Evolutionary conservation across 2,797 vertebrate species (phyloP), one percentile per base, ranked within the genome.

Genomic region (Crossoptilon crossoptilon): DNA sequence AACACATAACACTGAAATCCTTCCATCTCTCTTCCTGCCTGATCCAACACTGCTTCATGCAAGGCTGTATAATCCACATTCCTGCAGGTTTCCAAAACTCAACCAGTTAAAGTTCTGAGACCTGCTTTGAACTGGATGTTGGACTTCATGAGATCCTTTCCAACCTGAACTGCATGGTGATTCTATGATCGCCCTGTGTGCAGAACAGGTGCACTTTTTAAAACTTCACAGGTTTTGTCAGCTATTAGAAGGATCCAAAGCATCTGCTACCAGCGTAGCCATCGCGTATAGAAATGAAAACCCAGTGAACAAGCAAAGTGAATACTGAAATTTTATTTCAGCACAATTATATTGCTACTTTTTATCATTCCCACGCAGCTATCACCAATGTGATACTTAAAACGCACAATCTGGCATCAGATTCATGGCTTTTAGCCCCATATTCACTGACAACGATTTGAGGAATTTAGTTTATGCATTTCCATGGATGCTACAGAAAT

Each of bases 1-100:
- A 79, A 37, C 14, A 35, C 0, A 0, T 74, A 33, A 37, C 3
- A 13, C 24, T 53, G 10, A 7, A 64, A 46, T 24, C 33, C 39
- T 62, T 43, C 59, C 84, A 87, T 4, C 43, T 14, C 31, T 66
- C 15, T 26, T 51, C 31, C 70, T 51, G 4, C 56, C 58, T 89
- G 69, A 26, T 18, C 88, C 62, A 46, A 4, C 26, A 8, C 27
- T 17, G 5, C 3, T 26, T 1, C 16, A 2, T 6, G 5, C 39
- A 6, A 78, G 26, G 26, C 18, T 44, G 35, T n/a, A 39, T 49
- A 31, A 44, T 43, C 5, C 44, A 24, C 21, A 33, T 31, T 6
- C 21, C 31, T 16, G 56, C 14, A n/a, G 4, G 10, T 67, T 83
- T 58, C 49, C 19, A 51, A 44, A 77, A 48, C n/a, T 8, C 33